Conservation (phyloP, 2,888 invertebrate genomes). For the Nomada ferruginata region DNA sequence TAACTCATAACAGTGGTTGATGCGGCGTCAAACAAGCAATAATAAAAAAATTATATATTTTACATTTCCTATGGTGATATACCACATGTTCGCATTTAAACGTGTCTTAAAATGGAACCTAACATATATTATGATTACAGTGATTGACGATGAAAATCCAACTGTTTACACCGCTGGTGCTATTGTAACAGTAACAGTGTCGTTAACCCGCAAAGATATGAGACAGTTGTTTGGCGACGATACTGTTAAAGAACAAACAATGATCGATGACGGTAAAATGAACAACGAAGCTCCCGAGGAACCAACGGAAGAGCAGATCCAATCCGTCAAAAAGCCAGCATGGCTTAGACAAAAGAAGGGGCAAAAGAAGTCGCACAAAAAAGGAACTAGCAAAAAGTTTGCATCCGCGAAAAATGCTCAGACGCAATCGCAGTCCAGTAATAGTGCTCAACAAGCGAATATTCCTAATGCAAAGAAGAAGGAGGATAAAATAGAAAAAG, state of each 20-base stretch:
- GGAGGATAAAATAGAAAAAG: conserved; percentile 75
- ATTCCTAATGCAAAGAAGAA: conserved; percentile 78
- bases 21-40: no score
- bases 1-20: no score
- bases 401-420: conserved; percentile 69
- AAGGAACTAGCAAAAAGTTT: conserved; percentile 80
- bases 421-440: conserved; percentile 58
- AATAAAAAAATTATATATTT: no score
- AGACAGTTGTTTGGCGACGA: conserved; percentile 93
- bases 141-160: conserved; percentile 98
- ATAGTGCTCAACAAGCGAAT: conserved; percentile 68
- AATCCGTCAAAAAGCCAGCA: conserved; percentile 89
- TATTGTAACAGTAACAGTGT: conserved; percentile 98
- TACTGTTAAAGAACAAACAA: conserved; percentile 87
- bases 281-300: conserved; percentile 85
- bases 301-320: conserved; percentile 85
- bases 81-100: no score
- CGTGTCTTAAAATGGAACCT: neutral
- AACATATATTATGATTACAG: conserved; percentile 84
- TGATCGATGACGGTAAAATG: conserved; percentile 85
- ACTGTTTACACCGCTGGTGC: conserved; percentile 98
- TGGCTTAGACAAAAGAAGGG: conserved; percentile 92
- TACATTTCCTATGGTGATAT: no score
- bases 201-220: conserved; percentile 93
- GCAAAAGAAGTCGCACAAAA: conserved; percentile 87